Conservation (phyloP, 2,888 invertebrate genomes). For the Caenorhabditis sulstoni region DNA sequence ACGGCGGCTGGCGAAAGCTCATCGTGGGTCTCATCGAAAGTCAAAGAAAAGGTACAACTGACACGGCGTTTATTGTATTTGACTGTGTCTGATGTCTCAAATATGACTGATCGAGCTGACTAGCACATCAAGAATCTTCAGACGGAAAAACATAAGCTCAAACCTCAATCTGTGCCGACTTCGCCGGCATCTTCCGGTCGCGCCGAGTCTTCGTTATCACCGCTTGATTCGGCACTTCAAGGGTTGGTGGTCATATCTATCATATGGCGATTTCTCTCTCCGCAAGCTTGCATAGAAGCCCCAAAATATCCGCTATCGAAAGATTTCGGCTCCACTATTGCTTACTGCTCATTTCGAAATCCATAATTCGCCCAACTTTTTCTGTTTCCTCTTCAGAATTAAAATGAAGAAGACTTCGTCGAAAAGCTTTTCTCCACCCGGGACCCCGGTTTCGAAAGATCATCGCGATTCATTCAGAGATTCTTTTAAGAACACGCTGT, state of each 20-base stretch:
- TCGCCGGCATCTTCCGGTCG: slow-evolving; percentile 65
- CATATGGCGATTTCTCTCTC: slow-evolving; percentile 21
- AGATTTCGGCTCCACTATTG: not conserved
- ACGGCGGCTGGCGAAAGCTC: slow-evolving; percentile 60
- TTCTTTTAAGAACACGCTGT: slow-evolving; percentile 46
- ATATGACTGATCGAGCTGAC: slow-evolving; percentile 1
- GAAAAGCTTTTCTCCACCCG: slow-evolving; percentile 64
- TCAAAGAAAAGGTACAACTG: slow-evolving; percentile 58
- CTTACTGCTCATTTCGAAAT: slow-evolving; percentile 5
- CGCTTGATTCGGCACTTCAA: slow-evolving; percentile 57
- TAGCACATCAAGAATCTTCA: slow-evolving; percentile 10
- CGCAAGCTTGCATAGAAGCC: slow-evolving; percentile 32
- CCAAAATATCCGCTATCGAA: slow-evolving; percentile 22
- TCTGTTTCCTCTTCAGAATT: slow-evolving; percentile 18
- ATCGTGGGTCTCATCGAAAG: slow-evolving; percentile 63
- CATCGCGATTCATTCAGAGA: slow-evolving; percentile 66
- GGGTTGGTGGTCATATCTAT: slow-evolving; percentile 53
- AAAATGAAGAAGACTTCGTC: slow-evolving; percentile 58
- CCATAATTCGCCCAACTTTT: not conserved
- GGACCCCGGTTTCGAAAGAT: slow-evolving; percentile 62
- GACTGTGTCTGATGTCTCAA: slow-evolving; percentile 3
- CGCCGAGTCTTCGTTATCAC: slow-evolving; percentile 50
- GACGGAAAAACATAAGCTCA: slow-evolving; percentile 62
- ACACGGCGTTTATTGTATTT: not conserved
- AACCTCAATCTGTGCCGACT: slow-evolving; percentile 71